Percentiles rank a stretch among this genome's conserved stretches.
phyloP scores from a whole-genome alignment of 2,113 vertebrate genomes.

The Ceyx margarethae region DNA sequence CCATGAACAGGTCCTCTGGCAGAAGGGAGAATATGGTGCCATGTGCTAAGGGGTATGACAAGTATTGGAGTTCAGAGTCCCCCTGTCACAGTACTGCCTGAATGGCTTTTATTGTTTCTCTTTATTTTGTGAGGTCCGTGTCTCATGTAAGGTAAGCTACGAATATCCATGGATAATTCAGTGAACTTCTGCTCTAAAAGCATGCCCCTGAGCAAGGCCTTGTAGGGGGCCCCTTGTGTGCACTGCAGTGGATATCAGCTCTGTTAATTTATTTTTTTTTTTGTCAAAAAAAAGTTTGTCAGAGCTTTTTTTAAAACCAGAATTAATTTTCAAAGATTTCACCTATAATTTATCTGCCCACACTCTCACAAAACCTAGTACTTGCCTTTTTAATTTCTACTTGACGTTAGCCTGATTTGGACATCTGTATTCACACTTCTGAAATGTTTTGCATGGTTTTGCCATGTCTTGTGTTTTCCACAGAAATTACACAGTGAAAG shows the following conservation, averaged over 20 bases:
- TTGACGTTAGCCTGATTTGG: neutral
- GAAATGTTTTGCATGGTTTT: neutral
- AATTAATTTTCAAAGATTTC: neutral
- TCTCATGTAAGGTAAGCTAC: neutral
- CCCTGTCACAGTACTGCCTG: neutral
- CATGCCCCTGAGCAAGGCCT: neutral
- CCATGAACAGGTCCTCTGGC: neutral
- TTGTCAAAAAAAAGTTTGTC: neutral
- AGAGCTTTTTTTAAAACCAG: neutral
- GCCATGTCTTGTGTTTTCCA: neutral
- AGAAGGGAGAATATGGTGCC: neutral
- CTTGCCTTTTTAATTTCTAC: neutral
- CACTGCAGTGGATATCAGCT: neutral
- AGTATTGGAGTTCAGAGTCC: neutral
- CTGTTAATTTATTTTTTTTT: neutral
- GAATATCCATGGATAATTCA: accelerated
- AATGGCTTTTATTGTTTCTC: neutral
- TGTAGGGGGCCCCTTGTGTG: neutral
- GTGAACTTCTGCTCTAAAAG: neutral
- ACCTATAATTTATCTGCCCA: neutral
- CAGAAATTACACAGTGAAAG: neutral
- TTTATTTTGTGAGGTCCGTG: neutral
- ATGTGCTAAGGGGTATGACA: neutral
- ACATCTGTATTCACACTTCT: neutral
- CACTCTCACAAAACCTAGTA: neutral